A percentile compares a stretch with the other conserved stretches of the same genome.
Conservation (phyloP, 2,888 invertebrate species). For the Microchrysa polita region DNA sequence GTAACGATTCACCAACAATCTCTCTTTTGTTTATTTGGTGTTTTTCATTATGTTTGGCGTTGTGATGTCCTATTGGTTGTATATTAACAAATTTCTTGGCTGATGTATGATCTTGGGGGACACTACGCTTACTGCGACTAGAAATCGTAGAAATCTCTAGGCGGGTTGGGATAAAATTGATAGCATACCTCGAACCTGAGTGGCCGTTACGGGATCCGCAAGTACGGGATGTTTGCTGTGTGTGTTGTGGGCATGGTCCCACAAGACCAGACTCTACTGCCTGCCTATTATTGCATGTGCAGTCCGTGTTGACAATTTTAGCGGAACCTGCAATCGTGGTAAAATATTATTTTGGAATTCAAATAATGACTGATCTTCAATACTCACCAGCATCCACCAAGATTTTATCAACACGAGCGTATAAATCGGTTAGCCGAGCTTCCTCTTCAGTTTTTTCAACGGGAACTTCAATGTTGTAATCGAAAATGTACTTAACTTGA, state of each 20-base stretch:
- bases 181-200: not conserved
- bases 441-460: not conserved
- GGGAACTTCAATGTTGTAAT: conserved; percentile 28
- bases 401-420: conserved; percentile 29
- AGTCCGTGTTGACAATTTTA: conserved; percentile 24
- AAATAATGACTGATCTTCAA: not conserved
- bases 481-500: conserved; percentile 30
- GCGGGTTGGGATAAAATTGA: not conserved
- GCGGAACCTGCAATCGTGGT: conserved; percentile 15
- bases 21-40: not conserved
- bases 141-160: not conserved
- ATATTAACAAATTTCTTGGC: not conserved
- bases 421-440: conserved; percentile 6
- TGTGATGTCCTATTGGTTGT: not conserved
- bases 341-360: not conserved
- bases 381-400: conserved; percentile 18
- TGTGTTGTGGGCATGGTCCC: conserved; percentile 7
- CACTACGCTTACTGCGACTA: not conserved
- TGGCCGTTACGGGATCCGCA: not conserved
- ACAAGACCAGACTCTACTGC: not conserved
- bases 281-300: not conserved
- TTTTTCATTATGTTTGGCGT: not conserved
- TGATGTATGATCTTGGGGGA: not conserved
- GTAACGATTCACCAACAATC: not conserved
- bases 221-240: not conserved